Base-by-base conservation (phyloP, 2,113 vertebrate genomes). In the Dipodomys merriami region DNA sequence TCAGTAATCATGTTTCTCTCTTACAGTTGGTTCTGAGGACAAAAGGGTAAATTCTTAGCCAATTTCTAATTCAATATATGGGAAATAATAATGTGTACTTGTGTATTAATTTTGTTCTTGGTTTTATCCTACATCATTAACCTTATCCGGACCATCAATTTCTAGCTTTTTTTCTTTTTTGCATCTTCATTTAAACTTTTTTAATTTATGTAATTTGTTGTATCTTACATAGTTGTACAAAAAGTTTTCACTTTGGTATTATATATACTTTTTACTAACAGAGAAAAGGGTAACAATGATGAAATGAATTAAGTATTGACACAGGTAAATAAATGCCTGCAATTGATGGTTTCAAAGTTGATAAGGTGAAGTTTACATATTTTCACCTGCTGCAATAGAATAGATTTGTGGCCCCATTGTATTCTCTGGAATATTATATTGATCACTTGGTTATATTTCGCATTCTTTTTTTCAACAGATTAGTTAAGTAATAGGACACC, bases 321-420 rank as follows among this genome's bases (percentile, higher is more conserved):
- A 78, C 25, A 94, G 46, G 53, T 78, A 86, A 85, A 20, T 60
- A 11, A 4, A 64, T 62, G 22, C 49, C 30, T 53, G 15, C 33
- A 73, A 2, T 49, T 39, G 29, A 62, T 49, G 23, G 62, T 78
- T 76, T 82, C 29, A 68, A 86, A 91, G 57, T 53, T 83, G 84
- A 2, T 84, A 79, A 93, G 78, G 76, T 78, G 25, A 85, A 25
- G 11, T 72, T 93, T 27, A 86, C 86, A 78, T 73, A 92, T 77
- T 86, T 84, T 86, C 33, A 73, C 23, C 65, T 69, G 68, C 13
- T 62, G 46, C 11, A 57, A 8, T 6, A 57, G 30, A 74, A 27
- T 22, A 49, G 18, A 81, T 88, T 74, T 82, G 29, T 33, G 30
- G 25, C 84, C 71, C 68, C 91, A 30, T 23, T 91, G 7, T 46